phyloP scores from a whole-genome alignment of 2,113 vertebrate genomes.

The Holacanthus passer region DNA sequence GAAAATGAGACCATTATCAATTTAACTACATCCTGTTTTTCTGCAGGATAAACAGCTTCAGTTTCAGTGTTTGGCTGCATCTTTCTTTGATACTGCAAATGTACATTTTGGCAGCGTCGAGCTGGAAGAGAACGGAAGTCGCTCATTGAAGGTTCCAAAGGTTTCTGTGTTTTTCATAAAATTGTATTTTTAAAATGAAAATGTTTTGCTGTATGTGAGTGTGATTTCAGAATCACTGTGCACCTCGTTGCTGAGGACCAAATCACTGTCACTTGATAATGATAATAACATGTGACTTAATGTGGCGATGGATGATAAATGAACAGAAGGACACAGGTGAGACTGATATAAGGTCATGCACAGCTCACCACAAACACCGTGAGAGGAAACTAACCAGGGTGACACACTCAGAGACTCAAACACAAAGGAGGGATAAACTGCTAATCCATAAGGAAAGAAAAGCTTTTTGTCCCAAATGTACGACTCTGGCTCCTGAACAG shows the following conservation, averaged over 20 bases:
- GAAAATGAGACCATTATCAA: background rate
- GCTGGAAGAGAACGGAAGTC: background rate
- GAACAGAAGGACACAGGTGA: background rate
- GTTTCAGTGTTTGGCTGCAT: background rate
- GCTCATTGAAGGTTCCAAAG: background rate
- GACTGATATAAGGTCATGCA: background rate
- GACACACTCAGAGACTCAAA: slow-evolving; percentile 3
- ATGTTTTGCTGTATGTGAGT: background rate
- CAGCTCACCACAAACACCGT: background rate
- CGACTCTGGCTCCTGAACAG: slow-evolving; percentile 25
- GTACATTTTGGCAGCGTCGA: background rate
- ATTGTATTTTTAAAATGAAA: background rate
- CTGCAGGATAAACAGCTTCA: background rate
- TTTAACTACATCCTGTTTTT: background rate
- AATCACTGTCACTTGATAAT: background rate
- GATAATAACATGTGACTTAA: background rate
- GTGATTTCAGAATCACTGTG: background rate
- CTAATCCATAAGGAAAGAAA: slow-evolving; percentile 36
- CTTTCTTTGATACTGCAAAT: background rate
- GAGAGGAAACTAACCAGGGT: slow-evolving; percentile 7
- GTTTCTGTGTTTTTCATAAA: background rate
- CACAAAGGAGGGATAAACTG: slow-evolving; percentile 41
- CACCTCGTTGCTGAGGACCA: background rate
- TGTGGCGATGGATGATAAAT: background rate
- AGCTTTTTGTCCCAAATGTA: background rate